Percentiles rank a stretch among this genome's conserved stretches.
These are phyloP conservation scores for Mastomys natalensis DNA, from an alignment of 2,113 vertebrate species.

Conservation along the genomic window DNA sequence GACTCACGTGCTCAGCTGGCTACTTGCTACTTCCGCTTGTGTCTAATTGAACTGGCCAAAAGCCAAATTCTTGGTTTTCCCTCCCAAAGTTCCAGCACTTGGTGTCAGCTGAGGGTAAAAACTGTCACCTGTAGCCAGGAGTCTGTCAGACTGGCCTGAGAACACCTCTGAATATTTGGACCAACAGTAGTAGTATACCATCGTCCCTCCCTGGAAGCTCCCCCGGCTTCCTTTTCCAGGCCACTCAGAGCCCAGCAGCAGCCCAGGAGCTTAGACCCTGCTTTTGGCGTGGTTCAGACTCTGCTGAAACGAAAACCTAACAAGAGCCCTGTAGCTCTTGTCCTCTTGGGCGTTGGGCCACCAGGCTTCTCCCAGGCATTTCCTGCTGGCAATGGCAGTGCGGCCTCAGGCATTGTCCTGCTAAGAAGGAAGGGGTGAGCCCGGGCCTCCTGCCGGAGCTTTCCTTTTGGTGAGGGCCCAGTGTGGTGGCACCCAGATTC, in stretches of 20 bases:
- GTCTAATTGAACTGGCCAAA: not conserved
- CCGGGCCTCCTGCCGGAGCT: not conserved
- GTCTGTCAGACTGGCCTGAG: not conserved
- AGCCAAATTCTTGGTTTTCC: not conserved
- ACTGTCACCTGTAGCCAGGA: accelerated
- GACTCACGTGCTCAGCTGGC: not conserved
- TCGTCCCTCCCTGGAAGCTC: not conserved
- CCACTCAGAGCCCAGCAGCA: not conserved
- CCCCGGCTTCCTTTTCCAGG: not conserved
- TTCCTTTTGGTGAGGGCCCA: not conserved
- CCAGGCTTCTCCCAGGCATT: not conserved
- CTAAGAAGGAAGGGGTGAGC: not conserved
- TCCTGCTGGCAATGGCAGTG: slow-evolving; percentile 38
- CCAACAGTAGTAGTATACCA: not conserved
- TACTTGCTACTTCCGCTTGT: not conserved
- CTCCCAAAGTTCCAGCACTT: not conserved
- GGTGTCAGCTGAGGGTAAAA: not conserved
- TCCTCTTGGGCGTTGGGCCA: not conserved
- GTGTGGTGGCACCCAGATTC: not conserved
- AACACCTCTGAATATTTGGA: not conserved
- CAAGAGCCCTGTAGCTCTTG: not conserved
- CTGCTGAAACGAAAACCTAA: slow-evolving; percentile 43
- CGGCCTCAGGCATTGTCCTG: not conserved
- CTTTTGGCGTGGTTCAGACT: not conserved
- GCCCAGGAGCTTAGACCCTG: not conserved